phyloP scores from a whole-genome alignment of 2,888 invertebrate genomes.

The Orthonevra nobilis region DNA sequence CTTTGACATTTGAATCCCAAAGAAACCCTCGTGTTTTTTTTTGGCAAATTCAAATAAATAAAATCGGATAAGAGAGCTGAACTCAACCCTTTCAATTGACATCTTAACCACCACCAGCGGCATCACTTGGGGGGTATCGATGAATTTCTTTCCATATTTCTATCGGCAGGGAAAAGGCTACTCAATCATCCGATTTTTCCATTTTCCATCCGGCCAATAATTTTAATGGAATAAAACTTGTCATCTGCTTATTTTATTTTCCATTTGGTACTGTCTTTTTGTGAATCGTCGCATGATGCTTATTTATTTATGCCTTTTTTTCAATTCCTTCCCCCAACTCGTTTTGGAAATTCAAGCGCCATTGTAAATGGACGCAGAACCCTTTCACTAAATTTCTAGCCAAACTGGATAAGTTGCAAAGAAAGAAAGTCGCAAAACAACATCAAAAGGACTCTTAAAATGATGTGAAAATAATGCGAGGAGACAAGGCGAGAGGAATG shows the following conservation, averaged over 20 bases:
- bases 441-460: constrained; percentile 56
- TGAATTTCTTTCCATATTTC: too few species aligned
- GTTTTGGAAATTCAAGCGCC: constrained; percentile 14
- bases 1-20: too few species aligned
- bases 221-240: constrained; percentile 72
- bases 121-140: too few species aligned
- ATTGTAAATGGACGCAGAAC: constrained; percentile 12
- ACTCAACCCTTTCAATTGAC: too few species aligned
- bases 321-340: constrained; percentile 37
- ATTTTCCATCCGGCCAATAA: constrained; percentile 60
- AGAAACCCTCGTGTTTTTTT: too few species aligned
- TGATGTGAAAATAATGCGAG: constrained; percentile 37
- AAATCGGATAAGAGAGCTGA: too few species aligned
- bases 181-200: too few species aligned
- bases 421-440: constrained; percentile 21
- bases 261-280: constrained; percentile 21
- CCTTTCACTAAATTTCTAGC: constrained; percentile 15
- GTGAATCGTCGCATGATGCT: constrained; percentile 53
- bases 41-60: too few species aligned
- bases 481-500: constrained; percentile 12
- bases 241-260: constrained; percentile 67
- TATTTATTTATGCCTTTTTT: constrained; percentile 66
- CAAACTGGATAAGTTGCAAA: not conserved
- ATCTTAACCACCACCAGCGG: too few species aligned
- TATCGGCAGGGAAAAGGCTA: too few species aligned